Conservation (phyloP, 2,797 vertebrate species). For the Erpetoichthys calabaricus region DNA sequence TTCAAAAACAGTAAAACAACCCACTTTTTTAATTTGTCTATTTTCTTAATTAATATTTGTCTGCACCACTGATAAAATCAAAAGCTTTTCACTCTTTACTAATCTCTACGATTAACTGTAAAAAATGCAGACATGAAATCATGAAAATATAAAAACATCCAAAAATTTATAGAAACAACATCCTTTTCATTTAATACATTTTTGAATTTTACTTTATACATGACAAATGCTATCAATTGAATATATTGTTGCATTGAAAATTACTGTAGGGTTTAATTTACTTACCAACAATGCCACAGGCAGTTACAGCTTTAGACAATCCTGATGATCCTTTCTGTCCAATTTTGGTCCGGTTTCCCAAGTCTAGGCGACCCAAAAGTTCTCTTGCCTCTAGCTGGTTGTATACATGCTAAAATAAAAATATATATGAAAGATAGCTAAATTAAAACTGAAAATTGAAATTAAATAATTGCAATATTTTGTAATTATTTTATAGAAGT, state of each 20-base stretch:
- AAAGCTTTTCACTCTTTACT: too few species aligned
- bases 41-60: too few species aligned
- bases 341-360: conserved; percentile 87
- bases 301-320: conserved; percentile 72
- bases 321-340: conserved; percentile 85
- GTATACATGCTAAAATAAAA: conserved; percentile 71
- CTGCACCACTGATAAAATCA: too few species aligned
- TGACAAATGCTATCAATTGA: too few species aligned
- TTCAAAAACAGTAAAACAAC: neutral
- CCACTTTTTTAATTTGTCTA: too few species aligned
- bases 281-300: conserved; percentile 86
- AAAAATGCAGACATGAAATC: too few species aligned
- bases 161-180: conserved; percentile 2
- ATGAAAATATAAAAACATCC: neutral
- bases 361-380: conserved; percentile 79
- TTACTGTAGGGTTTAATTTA: neutral
- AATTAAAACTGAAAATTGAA: neutral
- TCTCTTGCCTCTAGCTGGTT: conserved; percentile 80
- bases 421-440: neutral
- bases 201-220: too few species aligned
- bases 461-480: neutral
- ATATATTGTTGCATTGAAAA: too few species aligned
- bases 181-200: too few species aligned
- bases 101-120: too few species aligned
- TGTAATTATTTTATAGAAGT: neutral